Conservation (phyloP, 2,113 vertebrate species). For the Deroptyus accipitrinus region DNA sequence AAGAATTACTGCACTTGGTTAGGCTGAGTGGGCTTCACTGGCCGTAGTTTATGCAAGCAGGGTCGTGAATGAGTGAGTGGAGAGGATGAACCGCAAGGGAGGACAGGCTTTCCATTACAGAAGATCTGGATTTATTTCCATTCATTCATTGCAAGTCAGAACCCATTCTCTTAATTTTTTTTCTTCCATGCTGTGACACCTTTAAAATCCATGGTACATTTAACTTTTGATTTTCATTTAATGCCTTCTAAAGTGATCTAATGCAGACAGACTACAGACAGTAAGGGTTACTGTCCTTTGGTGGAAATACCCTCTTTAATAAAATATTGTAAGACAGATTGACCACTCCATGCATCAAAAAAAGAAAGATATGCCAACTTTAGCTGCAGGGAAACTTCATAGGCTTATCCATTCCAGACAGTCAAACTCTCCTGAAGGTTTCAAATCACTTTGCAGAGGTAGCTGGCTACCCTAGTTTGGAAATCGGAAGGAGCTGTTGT, state of each 20-base stretch:
- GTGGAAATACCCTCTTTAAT: slow-evolving; percentile 1
- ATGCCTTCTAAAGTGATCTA: slow-evolving; percentile 49
- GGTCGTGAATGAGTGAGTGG: neutral
- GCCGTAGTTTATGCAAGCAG: neutral
- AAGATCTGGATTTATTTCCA: slow-evolving; percentile 19
- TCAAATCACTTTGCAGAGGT: neutral
- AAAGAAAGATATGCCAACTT: neutral
- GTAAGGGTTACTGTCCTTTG: slow-evolving; percentile 5
- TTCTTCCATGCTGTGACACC: slow-evolving; percentile 32
- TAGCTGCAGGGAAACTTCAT: slow-evolving; percentile 20
- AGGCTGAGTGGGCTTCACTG: neutral
- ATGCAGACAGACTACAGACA: slow-evolving; percentile 49
- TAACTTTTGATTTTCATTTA: slow-evolving; percentile 53
- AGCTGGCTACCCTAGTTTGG: neutral
- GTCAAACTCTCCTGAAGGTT: neutral
- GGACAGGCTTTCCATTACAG: neutral
- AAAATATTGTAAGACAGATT: neutral
- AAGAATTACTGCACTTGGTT: neutral
- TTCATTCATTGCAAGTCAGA: slow-evolving; percentile 33
- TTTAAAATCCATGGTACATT: slow-evolving; percentile 56
- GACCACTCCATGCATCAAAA: neutral
- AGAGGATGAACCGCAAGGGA: neutral
- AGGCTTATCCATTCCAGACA: neutral
- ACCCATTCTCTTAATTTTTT: slow-evolving; percentile 41
- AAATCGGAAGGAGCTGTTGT: neutral